Evolutionary conservation across 2,113 vertebrate genomes (phyloP), one percentile per base, ranked within the genome.

Genomic region (Pterocles gutturalis): DNA sequence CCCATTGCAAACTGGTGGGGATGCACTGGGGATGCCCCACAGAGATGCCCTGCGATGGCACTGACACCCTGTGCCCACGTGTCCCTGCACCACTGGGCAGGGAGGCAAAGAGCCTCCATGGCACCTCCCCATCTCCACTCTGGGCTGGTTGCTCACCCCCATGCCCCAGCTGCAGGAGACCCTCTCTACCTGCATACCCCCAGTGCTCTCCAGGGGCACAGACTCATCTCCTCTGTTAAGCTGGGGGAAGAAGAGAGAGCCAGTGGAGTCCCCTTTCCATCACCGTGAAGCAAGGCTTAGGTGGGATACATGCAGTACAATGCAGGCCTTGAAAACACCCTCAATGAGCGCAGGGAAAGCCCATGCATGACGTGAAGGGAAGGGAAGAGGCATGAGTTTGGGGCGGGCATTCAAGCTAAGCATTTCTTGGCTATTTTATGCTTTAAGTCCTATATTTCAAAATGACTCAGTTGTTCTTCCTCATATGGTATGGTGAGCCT

Each of bases 381-480:
- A 49, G 25, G n/a, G 61, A 89, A 65, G 38, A 89, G 28, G 41
- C 28, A 16, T 71, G 51, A 75, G 29, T 55, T 79, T 64, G 57
- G n/a, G 75, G 64, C 77, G 93, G 46, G 55, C 25, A 0, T 33
- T 87, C 21, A 25, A 49, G 55, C 48, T 64, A 48, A 82, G 57
- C 29, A 71, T 95, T 95, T 97, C 78, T 90, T 82, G 57, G 43
- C 87, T 87, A 41, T 41, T 41, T 87, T 85, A 13, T 87, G 19
- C 53, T 85, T 82, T 75, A 33, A 54, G 61, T 93, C 48, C 55
- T 87, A 12, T 72, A 45, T 33, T 91, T 79, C 21, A 85, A 87
- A 94, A 85, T 95, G 48, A 94, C 73, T 95, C 90, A 48, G 57
- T 94, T 94, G 20, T 93, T 97, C 87, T 91, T 87, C 80, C 45